Base-by-base conservation (phyloP, 2,113 vertebrate species). In the Paraplagusia blochii region DNA sequence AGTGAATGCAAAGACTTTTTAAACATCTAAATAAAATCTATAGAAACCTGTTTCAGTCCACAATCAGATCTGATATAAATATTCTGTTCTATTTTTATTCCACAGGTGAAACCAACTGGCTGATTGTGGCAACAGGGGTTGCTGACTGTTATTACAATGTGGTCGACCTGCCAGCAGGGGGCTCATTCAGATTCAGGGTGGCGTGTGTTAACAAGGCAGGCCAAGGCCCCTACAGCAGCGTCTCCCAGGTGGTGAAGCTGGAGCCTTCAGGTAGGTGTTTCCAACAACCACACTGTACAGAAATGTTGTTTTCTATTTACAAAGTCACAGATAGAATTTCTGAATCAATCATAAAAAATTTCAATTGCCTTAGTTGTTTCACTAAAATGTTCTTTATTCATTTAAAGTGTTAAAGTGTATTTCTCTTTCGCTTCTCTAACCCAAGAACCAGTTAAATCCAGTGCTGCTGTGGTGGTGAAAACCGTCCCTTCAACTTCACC, bases 191-290 rank as follows among this genome's bases (percentile, higher is more conserved):
- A 71, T 98, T 99, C 81, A 94, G 95, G 10, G 96, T 98, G 79
- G 94, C 95, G 46, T 98, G 97, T 74, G 90, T 92, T 52, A 99
- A 98, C 79, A 98, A 97, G 50, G 95, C 97, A 0, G 97, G 97
- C 9, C 95, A 97, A 69, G 96, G 97, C 11, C 94, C 94, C 15
- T 97, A 96, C 86, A 99, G 97, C 79, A 92, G 83, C 68, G 85
- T 90, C 8, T 98, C 95, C 0, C 90, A 86, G 40, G 89, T 87
- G 17, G 89, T 98, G 52, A 64, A 81, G 45, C 62, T 99, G 19
- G 92, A 93, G 29, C 63, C 56, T 0, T 68, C 81, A 88, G 95
- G 95, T 97, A 72, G 11, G 52, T 51, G 15, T 44, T 4, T 29
- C 22, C 22, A 53, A 15, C 1, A 47, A 2, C 35, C 34, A 50